Evolutionary conservation across 2,113 vertebrate genomes (phyloP).

Genomic region (Leucopsar rothschildi): DNA sequence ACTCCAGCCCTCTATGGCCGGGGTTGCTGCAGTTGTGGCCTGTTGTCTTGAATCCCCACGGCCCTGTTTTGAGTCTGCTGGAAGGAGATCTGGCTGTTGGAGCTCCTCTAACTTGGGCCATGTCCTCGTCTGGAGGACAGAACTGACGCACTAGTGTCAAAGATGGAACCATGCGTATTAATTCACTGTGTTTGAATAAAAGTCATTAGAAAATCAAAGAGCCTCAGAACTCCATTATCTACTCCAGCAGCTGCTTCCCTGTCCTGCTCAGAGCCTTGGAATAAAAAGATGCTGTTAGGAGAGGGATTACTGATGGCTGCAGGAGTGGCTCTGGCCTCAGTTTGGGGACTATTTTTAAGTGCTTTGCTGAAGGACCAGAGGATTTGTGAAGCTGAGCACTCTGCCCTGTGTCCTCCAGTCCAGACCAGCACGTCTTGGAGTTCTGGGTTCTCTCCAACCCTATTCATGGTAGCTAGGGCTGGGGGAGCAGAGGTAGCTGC

Average conservation of each 20-base stretch:
- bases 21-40: background rate
- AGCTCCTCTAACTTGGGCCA: background rate
- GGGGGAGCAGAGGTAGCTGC: fast-evolving
- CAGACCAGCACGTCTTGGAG: fast-evolving
- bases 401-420: background rate
- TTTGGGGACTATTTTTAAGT: background rate
- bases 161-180: background rate
- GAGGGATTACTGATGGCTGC: background rate
- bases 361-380: background rate
- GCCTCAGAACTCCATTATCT: constrained; percentile 31
- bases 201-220: constrained; percentile 39
- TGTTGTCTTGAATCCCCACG: background rate
- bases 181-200: background rate
- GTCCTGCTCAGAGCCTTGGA: background rate
- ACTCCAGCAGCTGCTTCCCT: background rate
- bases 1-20: background rate
- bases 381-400: background rate
- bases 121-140: background rate
- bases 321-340: background rate
- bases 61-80: background rate
- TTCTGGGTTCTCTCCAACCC: background rate
- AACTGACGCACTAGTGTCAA: background rate
- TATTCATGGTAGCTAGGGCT: background rate
- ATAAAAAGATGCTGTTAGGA: background rate
- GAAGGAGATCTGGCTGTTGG: background rate